Percentiles rank a stretch among this genome's conserved stretches.
phyloP scores from a whole-genome alignment of 2,888 invertebrate species.

The Phania funesta region DNA sequence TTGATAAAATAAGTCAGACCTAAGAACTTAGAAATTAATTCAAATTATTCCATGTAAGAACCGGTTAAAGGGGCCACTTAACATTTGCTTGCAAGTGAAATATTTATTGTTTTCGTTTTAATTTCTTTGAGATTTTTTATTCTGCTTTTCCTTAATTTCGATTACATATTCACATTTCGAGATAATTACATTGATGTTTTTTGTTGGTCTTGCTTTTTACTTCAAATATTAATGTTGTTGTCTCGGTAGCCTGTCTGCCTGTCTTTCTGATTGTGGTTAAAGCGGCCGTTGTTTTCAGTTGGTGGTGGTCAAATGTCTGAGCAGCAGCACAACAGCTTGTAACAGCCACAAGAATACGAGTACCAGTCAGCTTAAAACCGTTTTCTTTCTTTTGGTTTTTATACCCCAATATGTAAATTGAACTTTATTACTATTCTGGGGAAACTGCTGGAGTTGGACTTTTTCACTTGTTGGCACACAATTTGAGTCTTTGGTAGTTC shows the following conservation, averaged over 20 bases:
- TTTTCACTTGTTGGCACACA: neutral
- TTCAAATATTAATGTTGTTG: no score
- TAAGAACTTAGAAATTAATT: no score
- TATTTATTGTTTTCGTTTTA: neutral
- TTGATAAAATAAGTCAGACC: no score
- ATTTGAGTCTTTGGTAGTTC: no score
- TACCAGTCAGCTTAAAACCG: no score
- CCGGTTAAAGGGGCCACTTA: no score
- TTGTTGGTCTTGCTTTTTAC: no score
- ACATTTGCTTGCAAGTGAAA: no score
- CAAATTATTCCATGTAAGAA: no score
- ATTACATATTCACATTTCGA: constrained; percentile 17
- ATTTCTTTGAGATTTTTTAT: neutral
- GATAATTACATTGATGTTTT: constrained; percentile 31
- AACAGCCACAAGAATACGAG: constrained; percentile 21
- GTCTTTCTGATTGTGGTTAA: neutral
- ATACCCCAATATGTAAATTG: constrained; percentile 49
- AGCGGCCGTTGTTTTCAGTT: constrained; percentile 14
- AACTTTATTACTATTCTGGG: constrained; percentile 50
- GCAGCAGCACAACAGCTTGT: constrained; percentile 9
- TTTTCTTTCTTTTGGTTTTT: neutral
- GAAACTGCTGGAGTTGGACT: constrained; percentile 9
- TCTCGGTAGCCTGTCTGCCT: neutral
- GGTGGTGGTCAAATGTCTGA: constrained; percentile 40
- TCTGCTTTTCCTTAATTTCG: constrained; percentile 7